A percentile compares a stretch with the other conserved stretches of the same genome.
phyloP scores from a whole-genome alignment of 2,113 vertebrate species.

The Romanogobio albipinnatus region DNA sequence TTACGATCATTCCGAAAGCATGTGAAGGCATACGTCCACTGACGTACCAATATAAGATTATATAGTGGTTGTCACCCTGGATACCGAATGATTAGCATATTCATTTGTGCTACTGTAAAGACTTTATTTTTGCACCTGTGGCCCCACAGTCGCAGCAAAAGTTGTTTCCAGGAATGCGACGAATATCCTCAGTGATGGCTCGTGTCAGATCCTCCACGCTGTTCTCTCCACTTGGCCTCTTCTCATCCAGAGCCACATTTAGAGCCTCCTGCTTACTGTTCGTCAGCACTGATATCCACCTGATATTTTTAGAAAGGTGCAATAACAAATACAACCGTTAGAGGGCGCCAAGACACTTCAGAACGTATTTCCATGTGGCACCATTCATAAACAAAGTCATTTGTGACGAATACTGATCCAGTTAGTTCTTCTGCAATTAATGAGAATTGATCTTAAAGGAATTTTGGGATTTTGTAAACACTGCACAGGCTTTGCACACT shows the following conservation, averaged over 20 bases:
- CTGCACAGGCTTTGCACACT: background rate
- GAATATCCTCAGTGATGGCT: conserved; percentile 72
- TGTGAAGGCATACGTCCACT: no score
- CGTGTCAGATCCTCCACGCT: conserved; percentile 71
- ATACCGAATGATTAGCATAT: background rate
- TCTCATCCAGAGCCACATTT: conserved; percentile 72
- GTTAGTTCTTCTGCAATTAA: conserved; percentile 11
- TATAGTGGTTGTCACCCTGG: background rate
- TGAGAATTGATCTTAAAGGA: background rate
- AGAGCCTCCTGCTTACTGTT: conserved; percentile 77
- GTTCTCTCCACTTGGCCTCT: conserved; percentile 56
- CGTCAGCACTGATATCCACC: conserved; percentile 78
- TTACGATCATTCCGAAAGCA: no score
- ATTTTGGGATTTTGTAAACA: background rate
- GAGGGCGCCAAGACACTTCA: conserved; percentile 17
- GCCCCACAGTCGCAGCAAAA: conserved; percentile 75
- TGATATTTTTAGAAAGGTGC: conserved; percentile 41
- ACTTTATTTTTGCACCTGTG: conserved; percentile 61
- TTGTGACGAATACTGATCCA: conserved; percentile 11
- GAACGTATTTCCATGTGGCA: background rate
- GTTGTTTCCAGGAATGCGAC: conserved; percentile 71
- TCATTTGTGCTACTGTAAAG: background rate
- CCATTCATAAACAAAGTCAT: conserved; percentile 10
- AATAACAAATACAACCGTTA: conserved; percentile 19
- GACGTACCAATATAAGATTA: no score